Evolutionary conservation across 2,797 vertebrate genomes (phyloP).

Genomic region (Onychomys arenicola): DNA sequence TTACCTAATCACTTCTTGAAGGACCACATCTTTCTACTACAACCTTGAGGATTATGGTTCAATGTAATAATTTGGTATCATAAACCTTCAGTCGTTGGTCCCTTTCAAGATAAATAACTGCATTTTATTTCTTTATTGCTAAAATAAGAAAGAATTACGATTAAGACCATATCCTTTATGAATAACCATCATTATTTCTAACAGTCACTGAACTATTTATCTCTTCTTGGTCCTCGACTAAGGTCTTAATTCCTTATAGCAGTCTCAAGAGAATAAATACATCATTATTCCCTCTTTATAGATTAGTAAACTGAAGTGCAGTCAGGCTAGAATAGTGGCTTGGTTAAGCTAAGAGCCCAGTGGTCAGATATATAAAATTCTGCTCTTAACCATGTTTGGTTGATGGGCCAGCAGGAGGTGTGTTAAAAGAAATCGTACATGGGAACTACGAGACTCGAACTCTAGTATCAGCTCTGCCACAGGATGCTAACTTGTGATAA

Average conservation of each 20-base stretch:
- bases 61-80: neutral
- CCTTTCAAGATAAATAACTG: neutral
- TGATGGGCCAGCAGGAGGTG: neutral
- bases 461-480: neutral
- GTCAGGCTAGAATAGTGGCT: neutral
- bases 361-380: neutral
- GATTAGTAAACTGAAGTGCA: neutral
- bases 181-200: slow-evolving; percentile 23
- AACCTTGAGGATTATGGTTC: neutral
- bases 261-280: neutral
- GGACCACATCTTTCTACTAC: neutral
- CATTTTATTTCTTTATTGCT: neutral
- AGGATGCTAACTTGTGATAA: neutral
- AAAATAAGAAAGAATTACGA: neutral
- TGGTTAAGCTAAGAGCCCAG: neutral
- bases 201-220: neutral
- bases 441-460: neutral
- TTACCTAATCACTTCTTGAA: neutral
- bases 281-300: neutral
- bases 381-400: neutral
- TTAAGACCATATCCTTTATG: neutral
- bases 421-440: neutral
- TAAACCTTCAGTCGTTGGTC: neutral
- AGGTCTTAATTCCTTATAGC: neutral
- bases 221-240: neutral